A percentile compares a stretch with the other conserved stretches of the same genome.
These are phyloP conservation scores for Neolamprologus fasciatus DNA, from an alignment of 2,113 vertebrate species.

Conservation along the genomic window DNA sequence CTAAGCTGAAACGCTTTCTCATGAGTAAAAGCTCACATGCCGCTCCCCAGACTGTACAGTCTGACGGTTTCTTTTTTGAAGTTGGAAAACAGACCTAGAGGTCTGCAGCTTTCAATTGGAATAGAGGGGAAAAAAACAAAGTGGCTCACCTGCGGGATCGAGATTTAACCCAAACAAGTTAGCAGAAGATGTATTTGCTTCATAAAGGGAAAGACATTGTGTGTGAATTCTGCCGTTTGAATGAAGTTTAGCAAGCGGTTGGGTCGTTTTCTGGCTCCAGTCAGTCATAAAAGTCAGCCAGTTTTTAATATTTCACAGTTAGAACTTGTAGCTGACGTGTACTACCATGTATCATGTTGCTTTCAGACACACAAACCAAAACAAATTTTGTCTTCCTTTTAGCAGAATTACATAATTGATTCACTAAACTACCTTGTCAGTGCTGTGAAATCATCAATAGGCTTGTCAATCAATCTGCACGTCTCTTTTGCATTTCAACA, in stretches of 20 bases:
- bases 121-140: neutral
- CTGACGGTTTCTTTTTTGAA: slow-evolving; percentile 1
- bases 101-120: neutral
- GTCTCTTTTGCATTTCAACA: slow-evolving; percentile 26
- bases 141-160: neutral
- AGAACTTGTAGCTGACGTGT: neutral
- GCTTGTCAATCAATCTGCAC: slow-evolving; percentile 3
- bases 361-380: neutral
- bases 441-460: slow-evolving; percentile 9
- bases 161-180: neutral
- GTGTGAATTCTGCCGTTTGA: neutral
- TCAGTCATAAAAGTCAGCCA: neutral
- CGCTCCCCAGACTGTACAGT: neutral
- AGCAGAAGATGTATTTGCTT: neutral
- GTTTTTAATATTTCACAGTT: neutral
- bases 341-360: neutral
- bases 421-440: neutral
- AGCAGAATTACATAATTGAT: slow-evolving; percentile 11
- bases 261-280: neutral
- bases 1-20: slow-evolving; percentile 2
- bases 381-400: neutral
- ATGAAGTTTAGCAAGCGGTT: neutral
- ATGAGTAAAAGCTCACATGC: neutral
- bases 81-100: slow-evolving; percentile 21
- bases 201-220: neutral